A percentile compares a stretch with the other conserved stretches of the same genome.
Evolutionary conservation across 2,797 vertebrate species (phyloP).

Genomic region (Denticeps clupeoides): DNA sequence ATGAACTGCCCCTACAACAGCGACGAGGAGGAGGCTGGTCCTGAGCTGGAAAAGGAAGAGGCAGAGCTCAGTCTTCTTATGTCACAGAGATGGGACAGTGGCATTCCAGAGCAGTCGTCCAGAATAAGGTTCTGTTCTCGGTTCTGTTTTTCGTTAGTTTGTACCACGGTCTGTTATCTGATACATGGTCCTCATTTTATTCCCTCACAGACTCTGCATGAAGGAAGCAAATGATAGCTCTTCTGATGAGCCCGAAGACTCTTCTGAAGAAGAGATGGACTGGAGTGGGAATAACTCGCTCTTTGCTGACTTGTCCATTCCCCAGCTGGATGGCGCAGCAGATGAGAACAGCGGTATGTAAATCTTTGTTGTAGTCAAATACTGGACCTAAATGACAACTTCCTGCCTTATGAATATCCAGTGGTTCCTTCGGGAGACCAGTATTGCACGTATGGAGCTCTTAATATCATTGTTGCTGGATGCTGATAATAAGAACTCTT

Average conservation of each 20-base stretch:
- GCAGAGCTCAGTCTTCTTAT: conserved; percentile 87
- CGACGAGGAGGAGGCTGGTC: conserved; percentile 89
- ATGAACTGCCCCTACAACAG: conserved; percentile 76
- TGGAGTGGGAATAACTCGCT: conserved; percentile 75
- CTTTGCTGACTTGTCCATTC: conserved; percentile 81
- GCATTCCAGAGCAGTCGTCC: conserved; percentile 48
- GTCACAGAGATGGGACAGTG: conserved; percentile 90
- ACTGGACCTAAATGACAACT: no score
- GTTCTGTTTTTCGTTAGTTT: not conserved
- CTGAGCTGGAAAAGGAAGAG: conserved; percentile 78
- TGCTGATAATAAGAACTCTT: no score
- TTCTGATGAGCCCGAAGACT: conserved; percentile 75
- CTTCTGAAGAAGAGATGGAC: conserved; percentile 90
- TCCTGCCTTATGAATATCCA: no score
- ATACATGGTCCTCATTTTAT: no score
- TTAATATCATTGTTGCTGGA: no score
- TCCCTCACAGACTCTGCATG: conserved; percentile 35
- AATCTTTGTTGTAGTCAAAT: no score
- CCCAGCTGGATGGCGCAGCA: conserved; percentile 91
- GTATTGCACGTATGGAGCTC: no score
- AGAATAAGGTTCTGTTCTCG: conserved; percentile 56
- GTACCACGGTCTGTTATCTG: no score
- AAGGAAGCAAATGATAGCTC: conserved; percentile 67
- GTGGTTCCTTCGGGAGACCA: no score
- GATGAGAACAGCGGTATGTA: conserved; percentile 92